Conservation (phyloP, 2,888 invertebrate species). For the Apotomis turbidana region DNA sequence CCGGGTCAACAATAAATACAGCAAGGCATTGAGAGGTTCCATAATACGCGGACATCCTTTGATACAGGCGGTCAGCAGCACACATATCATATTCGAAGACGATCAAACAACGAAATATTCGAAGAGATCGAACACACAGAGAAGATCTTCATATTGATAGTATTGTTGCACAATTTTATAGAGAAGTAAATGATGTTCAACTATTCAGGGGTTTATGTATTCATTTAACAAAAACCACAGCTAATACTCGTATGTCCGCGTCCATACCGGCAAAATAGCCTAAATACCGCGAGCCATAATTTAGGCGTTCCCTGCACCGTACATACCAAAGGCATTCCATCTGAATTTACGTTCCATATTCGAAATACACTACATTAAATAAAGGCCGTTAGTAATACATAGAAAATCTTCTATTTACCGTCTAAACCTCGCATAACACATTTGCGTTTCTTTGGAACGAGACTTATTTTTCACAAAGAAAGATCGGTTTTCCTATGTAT, state of each 20-base stretch:
- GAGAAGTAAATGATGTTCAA: background rate
- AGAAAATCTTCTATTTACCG: background rate
- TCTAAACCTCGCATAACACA: background rate
- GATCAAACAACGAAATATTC: no score
- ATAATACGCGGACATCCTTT: background rate
- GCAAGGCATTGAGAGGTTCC: background rate
- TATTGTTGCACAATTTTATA: no score
- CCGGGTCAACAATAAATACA: background rate
- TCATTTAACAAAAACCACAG: constrained; percentile 1
- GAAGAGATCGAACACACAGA: no score
- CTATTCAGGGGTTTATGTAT: background rate
- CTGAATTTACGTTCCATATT: constrained; percentile 17
- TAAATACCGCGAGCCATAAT: constrained; percentile 12
- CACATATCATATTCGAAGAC: no score
- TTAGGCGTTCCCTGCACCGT: constrained; percentile 8
- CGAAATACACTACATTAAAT: background rate
- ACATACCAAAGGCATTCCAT: constrained; percentile 12
- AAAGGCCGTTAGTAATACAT: constrained; percentile 3
- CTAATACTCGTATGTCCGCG: background rate
- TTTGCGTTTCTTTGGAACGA: background rate
- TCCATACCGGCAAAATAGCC: constrained; percentile 6
- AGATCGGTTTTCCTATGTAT: constrained; percentile 9
- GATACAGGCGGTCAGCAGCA: background rate
- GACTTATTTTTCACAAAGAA: background rate
- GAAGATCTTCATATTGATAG: no score